phyloP scores from a whole-genome alignment of 1,140 invertebrate species.

The Pemphigus obesinymphae region DNA sequence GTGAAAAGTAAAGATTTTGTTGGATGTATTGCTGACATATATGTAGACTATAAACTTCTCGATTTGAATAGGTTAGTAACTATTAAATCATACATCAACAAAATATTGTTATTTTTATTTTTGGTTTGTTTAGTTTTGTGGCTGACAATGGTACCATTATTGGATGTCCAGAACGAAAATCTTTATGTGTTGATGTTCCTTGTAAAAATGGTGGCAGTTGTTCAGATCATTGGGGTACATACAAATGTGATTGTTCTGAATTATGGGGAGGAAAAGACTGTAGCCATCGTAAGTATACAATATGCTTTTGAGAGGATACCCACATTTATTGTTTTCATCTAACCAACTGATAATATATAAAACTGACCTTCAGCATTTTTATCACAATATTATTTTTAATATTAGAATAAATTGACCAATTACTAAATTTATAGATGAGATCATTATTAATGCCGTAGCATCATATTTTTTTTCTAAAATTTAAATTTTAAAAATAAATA shows the following conservation, averaged over 20 bases:
- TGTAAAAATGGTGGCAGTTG: constrained; percentile 85
- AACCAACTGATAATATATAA: no score
- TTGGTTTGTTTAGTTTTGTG: constrained; percentile 60
- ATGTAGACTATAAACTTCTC: constrained; percentile 80
- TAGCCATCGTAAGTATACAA: constrained; percentile 60
- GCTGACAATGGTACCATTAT: constrained; percentile 81
- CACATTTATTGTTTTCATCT: no score
- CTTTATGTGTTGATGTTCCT: constrained; percentile 73
- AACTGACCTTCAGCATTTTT: no score
- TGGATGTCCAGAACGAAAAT: constrained; percentile 81
- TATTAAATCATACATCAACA: background rate
- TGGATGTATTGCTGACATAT: constrained; percentile 87
- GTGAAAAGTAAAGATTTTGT: constrained; percentile 78
- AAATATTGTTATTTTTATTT: no score
- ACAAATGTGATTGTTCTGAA: constrained; percentile 76
- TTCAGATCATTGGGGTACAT: constrained; percentile 81
- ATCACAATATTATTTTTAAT: no score
- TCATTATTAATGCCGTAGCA: no score
- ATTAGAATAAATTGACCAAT: no score
- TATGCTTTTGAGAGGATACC: no score
- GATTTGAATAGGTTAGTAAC: constrained; percentile 72
- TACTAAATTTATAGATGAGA: no score
- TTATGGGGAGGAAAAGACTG: constrained; percentile 87
- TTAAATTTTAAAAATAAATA: no score
- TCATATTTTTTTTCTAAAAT: no score